These are phyloP conservation scores for Myopa testacea DNA, from an alignment of 2,888 invertebrate genomes.

Conservation along the genomic window DNA sequence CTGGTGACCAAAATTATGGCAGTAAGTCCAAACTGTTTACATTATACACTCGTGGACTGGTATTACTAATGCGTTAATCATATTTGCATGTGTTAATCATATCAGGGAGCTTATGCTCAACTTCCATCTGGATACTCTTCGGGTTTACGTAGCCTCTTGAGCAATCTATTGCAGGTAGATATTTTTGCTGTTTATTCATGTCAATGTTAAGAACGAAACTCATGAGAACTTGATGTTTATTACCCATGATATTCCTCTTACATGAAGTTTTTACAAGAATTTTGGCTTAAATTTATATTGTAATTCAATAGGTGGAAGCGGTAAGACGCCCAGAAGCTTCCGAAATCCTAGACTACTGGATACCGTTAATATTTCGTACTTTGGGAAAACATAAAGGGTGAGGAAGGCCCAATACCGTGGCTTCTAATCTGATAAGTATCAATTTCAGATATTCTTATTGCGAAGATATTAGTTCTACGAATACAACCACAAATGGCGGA, in stretches of 20 bases:
- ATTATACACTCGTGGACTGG: neutral
- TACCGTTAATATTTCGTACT: conserved; percentile 69
- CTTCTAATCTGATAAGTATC: neutral
- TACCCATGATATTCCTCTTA: no score
- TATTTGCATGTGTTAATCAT: neutral
- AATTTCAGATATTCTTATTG: conserved; percentile 60
- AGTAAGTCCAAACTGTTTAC: conserved; percentile 63
- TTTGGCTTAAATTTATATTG: neutral
- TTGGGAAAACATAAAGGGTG: conserved; percentile 67
- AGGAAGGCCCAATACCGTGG: neutral
- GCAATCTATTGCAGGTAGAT: conserved; percentile 72
- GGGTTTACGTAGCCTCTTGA: conserved; percentile 73
- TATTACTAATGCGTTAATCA: neutral
- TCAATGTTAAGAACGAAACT: no score
- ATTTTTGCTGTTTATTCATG: neutral
- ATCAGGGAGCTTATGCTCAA: conserved; percentile 75
- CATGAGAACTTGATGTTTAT: no score
- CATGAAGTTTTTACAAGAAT: neutral
- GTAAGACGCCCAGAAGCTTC: conserved; percentile 74
- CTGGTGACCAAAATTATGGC: conserved; percentile 80
- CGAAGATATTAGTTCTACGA: conserved; percentile 52
- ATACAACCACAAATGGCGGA: conserved; percentile 39
- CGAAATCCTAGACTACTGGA: conserved; percentile 71
- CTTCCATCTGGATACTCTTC: conserved; percentile 76
- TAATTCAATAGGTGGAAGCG: conserved; percentile 70